phyloP scores from a whole-genome alignment of 2,888 invertebrate genomes.

The Falcaria lacertinaria region DNA sequence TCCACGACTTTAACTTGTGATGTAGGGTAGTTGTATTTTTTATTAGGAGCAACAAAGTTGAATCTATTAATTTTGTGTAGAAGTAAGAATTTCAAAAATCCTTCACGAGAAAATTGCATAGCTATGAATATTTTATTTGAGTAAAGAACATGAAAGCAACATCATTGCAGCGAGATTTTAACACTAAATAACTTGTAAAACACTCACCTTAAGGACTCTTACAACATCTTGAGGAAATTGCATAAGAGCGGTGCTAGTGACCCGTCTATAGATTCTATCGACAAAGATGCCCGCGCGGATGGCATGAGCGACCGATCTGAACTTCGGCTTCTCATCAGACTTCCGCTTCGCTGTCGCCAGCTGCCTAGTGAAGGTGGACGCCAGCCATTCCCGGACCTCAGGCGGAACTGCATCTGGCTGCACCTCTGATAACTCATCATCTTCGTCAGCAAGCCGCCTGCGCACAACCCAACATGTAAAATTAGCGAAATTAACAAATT shows the following conservation, averaged over 20 bases:
- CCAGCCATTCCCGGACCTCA: conserved; percentile 97
- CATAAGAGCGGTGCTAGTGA: conserved; percentile 87
- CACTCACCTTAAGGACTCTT: conserved; percentile 89
- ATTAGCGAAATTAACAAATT: conserved; percentile 15
- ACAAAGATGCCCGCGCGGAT: conserved; percentile 98
- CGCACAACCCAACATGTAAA: conserved; percentile 33
- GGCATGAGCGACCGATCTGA: conserved; percentile 96
- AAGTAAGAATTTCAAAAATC: too few species aligned
- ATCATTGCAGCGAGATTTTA: too few species aligned
- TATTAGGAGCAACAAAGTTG: too few species aligned
- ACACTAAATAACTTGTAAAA: background rate
- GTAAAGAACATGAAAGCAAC: too few species aligned
- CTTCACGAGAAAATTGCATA: too few species aligned
- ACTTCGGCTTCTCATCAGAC: conserved; percentile 91
- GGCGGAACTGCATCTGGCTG: conserved; percentile 97
- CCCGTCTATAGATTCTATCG: conserved; percentile 93
- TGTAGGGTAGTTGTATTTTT: too few species aligned
- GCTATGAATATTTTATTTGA: too few species aligned
- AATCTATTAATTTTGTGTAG: too few species aligned
- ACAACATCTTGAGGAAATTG: conserved; percentile 94
- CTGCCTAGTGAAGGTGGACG: conserved; percentile 96
- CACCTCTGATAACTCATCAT: conserved; percentile 97
- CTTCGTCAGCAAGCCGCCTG: conserved; percentile 92
- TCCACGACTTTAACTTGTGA: too few species aligned
- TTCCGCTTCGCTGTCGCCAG: conserved; percentile 87